Evolutionary conservation across 1,140 invertebrate genomes (phyloP).

Genomic region (Ctenoplectra terminalis): DNA sequence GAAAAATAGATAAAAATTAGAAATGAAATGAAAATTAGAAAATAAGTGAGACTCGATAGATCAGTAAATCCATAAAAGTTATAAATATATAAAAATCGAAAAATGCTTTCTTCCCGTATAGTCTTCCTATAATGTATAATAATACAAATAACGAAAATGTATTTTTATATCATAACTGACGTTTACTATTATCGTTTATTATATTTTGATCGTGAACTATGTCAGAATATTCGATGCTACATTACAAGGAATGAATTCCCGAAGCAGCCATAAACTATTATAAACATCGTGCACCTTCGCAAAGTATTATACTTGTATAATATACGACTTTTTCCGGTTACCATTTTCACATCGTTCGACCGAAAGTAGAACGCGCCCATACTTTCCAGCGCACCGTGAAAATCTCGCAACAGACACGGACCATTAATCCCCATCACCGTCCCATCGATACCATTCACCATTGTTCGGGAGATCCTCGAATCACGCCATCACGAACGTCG

Average conservation of each 20-base stretch:
- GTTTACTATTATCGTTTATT: no score
- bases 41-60: no score
- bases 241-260: neutral
- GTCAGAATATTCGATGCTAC: neutral
- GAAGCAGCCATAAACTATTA: neutral
- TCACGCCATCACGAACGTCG: neutral
- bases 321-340: neutral
- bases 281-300: neutral
- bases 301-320: neutral
- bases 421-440: constrained; percentile 30
- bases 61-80: no score
- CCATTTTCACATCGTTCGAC: neutral
- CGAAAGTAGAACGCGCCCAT: neutral
- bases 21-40: no score
- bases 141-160: no score
- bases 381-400: neutral
- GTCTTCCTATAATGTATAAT: no score
- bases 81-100: no score
- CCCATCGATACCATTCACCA: constrained; percentile 27
- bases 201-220: neutral
- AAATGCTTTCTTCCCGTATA: no score
- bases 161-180: no score
- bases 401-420: constrained; percentile 18
- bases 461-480: neutral
- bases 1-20: no score